phyloP scores from a whole-genome alignment of 2,888 invertebrate genomes.

The Anthoptus insignis region DNA sequence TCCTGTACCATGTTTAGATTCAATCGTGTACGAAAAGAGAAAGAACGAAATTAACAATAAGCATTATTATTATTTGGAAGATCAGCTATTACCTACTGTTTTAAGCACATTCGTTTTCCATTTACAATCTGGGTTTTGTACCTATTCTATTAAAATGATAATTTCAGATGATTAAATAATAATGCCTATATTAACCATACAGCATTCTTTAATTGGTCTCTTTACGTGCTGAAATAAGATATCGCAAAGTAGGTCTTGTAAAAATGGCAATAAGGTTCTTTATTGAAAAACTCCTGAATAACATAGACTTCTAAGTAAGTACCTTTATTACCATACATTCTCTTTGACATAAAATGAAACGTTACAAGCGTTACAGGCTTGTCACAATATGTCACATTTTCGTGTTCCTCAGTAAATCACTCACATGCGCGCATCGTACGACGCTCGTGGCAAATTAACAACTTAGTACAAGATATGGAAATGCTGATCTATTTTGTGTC shows the following conservation, averaged over 20 bases:
- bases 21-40: too few relatives aligned
- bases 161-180: not conserved
- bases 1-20: too few relatives aligned
- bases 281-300: not conserved
- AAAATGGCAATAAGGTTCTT: not conserved
- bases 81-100: too few relatives aligned
- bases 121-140: not conserved
- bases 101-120: too few relatives aligned
- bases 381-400: conserved; percentile 50
- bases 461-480: not conserved
- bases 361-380: conserved; percentile 28
- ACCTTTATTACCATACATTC: conserved; percentile 10
- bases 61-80: too few relatives aligned
- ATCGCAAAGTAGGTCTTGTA: not conserved
- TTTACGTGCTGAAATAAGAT: too few relatives aligned
- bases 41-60: too few relatives aligned
- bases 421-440: conserved; percentile 38
- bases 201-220: too few relatives aligned
- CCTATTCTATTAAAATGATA: not conserved
- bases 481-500: not conserved
- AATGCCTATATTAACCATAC: not conserved
- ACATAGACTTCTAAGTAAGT: not conserved
- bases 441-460: conserved; percentile 21
- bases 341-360: conserved; percentile 6
- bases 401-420: conserved; percentile 46